phyloP scores from a whole-genome alignment of 2,797 vertebrate genomes.

The Thripadectes ignobilis region DNA sequence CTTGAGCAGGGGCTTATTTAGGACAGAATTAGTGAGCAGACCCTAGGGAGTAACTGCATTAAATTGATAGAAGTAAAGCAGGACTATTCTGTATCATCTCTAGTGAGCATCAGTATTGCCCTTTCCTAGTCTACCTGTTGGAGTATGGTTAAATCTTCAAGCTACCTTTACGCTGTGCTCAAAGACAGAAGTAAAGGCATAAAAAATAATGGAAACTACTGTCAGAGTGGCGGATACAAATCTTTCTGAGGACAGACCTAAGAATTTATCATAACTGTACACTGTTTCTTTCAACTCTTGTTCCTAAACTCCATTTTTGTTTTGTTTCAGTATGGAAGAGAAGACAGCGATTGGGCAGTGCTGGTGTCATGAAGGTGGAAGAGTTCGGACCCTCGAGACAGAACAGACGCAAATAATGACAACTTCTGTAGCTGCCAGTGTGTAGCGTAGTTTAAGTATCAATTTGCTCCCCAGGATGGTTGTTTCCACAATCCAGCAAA shows the following conservation, averaged over 20 bases:
- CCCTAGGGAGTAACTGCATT: neutral
- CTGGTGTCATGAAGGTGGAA: constrained; percentile 71
- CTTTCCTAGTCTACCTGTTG: neutral
- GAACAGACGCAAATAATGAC: neutral
- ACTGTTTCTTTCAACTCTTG: neutral
- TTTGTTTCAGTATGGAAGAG: constrained; percentile 81
- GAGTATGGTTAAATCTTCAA: neutral
- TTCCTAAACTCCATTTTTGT: constrained; percentile 13
- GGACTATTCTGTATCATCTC: neutral
- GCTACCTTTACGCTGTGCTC: neutral
- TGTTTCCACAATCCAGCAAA: constrained; percentile 49
- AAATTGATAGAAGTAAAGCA: neutral
- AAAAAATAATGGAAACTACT: neutral
- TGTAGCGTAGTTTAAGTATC: constrained; percentile 49
- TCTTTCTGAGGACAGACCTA: neutral
- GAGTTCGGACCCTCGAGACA: neutral
- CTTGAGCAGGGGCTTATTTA: neutral
- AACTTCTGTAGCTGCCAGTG: constrained; percentile 55
- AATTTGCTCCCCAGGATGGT: constrained; percentile 33
- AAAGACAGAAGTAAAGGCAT: neutral
- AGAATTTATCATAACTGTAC: neutral
- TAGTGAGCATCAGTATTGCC: neutral
- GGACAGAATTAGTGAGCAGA: neutral
- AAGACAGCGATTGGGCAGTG: constrained; percentile 81
- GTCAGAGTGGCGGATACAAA: neutral